Percentiles rank a stretch among this genome's conserved stretches.
These are phyloP conservation scores for Drosophila mayri DNA, from an alignment of 1,140 invertebrate genomes.

Conservation along the genomic window DNA sequence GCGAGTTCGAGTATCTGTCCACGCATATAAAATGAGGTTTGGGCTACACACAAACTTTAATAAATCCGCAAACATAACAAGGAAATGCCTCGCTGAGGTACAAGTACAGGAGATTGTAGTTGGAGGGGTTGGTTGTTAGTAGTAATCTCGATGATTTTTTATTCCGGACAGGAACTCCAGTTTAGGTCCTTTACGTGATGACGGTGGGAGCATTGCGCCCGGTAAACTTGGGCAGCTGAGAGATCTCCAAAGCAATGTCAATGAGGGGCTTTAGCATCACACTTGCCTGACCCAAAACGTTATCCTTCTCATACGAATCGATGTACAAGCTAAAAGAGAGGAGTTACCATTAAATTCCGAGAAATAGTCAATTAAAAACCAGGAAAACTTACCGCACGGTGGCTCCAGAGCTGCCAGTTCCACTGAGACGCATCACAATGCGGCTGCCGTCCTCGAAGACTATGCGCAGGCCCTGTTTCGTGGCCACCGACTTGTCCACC, in stretches of 20 bases:
- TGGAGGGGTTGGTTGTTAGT: constrained; percentile 17
- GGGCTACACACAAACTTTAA: constrained; percentile 57
- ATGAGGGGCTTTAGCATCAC: constrained; percentile 95
- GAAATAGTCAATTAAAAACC: not conserved
- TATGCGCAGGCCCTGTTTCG: constrained; percentile 97
- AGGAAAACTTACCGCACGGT: constrained; percentile 89
- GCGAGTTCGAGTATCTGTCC: constrained; percentile 73
- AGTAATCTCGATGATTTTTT: constrained; percentile 19
- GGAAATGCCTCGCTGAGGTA: constrained; percentile 54
- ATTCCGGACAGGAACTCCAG: not conserved
- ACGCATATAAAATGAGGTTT: constrained; percentile 56
- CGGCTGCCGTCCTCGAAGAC: constrained; percentile 97
- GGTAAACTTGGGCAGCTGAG: constrained; percentile 93
- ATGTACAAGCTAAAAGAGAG: constrained; percentile 91
- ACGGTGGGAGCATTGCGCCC: constrained; percentile 96
- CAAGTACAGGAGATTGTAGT: constrained; percentile 29
- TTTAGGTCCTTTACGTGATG: constrained; percentile 94
- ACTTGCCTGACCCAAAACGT: constrained; percentile 91
- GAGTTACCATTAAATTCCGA: not conserved
- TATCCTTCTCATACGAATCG: constrained; percentile 93
- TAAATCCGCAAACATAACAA: constrained; percentile 62
- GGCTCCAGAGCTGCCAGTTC: constrained; percentile 98
- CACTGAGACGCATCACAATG: constrained; percentile 96
- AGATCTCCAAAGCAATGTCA: constrained; percentile 94
- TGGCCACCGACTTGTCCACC: constrained; percentile 95